Conservation (phyloP, 2,113 vertebrate species). For the Plestiodon gilberti region DNA sequence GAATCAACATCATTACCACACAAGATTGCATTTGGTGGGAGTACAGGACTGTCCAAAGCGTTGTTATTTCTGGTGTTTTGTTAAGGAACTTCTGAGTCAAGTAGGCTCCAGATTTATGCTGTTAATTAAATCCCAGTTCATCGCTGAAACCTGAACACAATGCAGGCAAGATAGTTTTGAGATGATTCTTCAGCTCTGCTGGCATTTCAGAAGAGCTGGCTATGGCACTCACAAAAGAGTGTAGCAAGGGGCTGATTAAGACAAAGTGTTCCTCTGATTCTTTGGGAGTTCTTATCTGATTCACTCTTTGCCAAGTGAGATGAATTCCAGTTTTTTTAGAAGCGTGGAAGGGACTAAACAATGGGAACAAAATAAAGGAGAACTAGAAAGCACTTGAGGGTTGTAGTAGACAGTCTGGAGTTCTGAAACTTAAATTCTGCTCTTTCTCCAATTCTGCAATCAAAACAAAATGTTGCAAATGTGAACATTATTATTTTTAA, state of each 20-base stretch:
- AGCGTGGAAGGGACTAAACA: background rate
- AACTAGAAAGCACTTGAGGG: background rate
- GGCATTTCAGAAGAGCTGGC: background rate
- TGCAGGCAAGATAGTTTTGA: background rate
- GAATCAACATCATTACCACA: background rate
- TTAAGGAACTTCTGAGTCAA: background rate
- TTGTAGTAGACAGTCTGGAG: too few relatives aligned
- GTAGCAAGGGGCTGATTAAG: background rate
- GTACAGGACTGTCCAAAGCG: background rate
- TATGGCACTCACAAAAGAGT: background rate
- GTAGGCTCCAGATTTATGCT: background rate
- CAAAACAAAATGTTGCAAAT: background rate
- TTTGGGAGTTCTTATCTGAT: background rate
- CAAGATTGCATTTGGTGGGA: background rate
- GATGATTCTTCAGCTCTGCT: background rate
- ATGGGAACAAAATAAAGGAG: background rate
- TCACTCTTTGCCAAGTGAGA: background rate
- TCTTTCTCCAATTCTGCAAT: background rate
- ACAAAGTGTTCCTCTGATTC: background rate
- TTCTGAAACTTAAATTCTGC: too few relatives aligned
- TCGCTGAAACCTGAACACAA: background rate
- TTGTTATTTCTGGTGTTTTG: background rate
- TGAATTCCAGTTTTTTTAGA: background rate
- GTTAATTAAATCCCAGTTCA: background rate
- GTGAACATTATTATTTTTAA: background rate